Evolutionary conservation across 2,888 invertebrate species (phyloP), one percentile per base, ranked within the genome.

Genomic region (Zhuqinia jingwanae): DNA sequence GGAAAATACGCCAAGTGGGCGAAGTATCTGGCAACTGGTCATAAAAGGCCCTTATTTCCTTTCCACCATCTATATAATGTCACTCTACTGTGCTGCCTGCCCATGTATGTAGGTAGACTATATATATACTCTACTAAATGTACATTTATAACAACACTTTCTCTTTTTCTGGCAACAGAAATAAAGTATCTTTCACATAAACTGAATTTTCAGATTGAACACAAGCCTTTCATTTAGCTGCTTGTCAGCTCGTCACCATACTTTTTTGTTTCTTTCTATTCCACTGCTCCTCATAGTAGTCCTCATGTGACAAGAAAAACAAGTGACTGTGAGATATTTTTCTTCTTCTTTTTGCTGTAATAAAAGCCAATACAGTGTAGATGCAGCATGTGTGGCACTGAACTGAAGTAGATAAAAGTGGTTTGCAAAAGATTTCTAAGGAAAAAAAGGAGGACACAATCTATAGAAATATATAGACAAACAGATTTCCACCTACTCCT

Each of bases 171-270:
- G 30, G 60, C 60, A 15, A 65, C n/a, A 17, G 10, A 11, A 58
- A 58, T 22, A 65, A 36, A 36, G 36, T 36, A n/a, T 36, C 30
- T 65, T 65, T 65, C 36, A 36, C 63, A 36, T 36, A 30, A 65
- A 65, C 36, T 36, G 36, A 65, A 36, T 65, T 27, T 65, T n/a
- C n/a, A 30, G 60, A 63, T 30, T 63, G 60, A 63, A 27, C 27
- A 36, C 30, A 65, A 65, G 63, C 36, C n/a, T 65, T 65, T 65
- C 63, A 65, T 65, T 65, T 65, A 65, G 60, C 60, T 56, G n/a
- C 27, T 20, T 15, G 63, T 65, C 36, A 5, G 17, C 30, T 0
- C 27, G 3, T n/a, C 10, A 22, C 20, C 3, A n/a, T 27, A 22
- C 10, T 17, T 65, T 65, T 65, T 65, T 65, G 63, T 65, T 36